Evolutionary conservation across 2,797 vertebrate genomes (phyloP).

Genomic region (Limosa lapponica): DNA sequence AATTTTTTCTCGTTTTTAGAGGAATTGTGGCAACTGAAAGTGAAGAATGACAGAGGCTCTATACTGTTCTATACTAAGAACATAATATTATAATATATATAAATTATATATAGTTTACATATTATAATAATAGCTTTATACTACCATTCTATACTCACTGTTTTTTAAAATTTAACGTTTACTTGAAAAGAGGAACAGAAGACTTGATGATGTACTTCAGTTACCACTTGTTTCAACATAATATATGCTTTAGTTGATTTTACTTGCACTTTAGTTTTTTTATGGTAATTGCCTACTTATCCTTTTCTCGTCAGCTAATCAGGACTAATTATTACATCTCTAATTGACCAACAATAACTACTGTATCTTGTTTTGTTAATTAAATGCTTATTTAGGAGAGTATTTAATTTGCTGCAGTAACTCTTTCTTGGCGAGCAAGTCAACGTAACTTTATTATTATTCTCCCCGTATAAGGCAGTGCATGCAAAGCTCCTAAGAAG

Average conservation of each 20-base stretch:
- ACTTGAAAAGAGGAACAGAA: not conserved
- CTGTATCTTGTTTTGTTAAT: conserved; percentile 48
- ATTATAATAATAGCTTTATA: not conserved
- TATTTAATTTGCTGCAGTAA: conserved; percentile 20
- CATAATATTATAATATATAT: not conserved
- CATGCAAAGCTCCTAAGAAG: conserved; percentile 50
- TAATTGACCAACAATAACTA: conserved; percentile 55
- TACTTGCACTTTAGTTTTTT: conserved; percentile 31
- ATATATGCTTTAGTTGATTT: not conserved
- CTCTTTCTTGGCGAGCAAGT: not conserved
- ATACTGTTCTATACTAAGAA: not conserved
- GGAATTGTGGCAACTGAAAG: not conserved
- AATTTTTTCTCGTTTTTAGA: not conserved
- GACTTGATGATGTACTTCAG: not conserved
- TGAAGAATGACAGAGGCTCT: not conserved
- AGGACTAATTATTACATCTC: conserved; percentile 38
- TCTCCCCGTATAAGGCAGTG: not conserved
- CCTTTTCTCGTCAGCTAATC: conserved; percentile 5
- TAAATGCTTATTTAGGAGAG: conserved; percentile 35
- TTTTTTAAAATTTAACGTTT: not conserved
- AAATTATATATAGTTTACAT: too few species aligned
- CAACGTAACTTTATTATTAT: conserved; percentile 4
- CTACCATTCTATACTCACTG: not conserved
- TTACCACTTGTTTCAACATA: not conserved
- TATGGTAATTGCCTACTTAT: conserved; percentile 36